These are phyloP conservation scores for Aix galericulata DNA, from an alignment of 2,113 vertebrate species.

Conservation along the genomic window DNA sequence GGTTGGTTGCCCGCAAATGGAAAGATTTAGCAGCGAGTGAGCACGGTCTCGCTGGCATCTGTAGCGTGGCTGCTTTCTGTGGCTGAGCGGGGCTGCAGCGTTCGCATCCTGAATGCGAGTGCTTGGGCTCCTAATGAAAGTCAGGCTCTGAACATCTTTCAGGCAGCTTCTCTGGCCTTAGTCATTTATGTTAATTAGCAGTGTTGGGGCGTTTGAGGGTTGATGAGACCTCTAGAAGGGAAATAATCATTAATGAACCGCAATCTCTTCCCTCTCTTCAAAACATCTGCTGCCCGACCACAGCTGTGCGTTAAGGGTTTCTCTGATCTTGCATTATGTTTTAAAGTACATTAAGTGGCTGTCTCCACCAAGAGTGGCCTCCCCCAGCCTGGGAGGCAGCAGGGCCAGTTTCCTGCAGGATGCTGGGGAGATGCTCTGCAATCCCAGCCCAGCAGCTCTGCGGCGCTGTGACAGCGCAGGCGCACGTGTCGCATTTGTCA, in stretches of 20 bases:
- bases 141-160: background rate
- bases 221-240: conserved; percentile 34
- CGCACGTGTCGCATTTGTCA: rapidly evolving
- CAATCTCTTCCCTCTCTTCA: background rate
- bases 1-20: background rate
- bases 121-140: rapidly evolving
- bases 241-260: background rate
- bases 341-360: background rate
- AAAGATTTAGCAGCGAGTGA: background rate
- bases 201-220: background rate
- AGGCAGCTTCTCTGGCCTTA: background rate
- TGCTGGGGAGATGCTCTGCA: background rate
- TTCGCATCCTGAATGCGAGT: background rate
- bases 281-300: background rate
- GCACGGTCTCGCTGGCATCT: background rate
- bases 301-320: background rate
- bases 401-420: background rate
- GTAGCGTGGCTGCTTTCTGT: background rate
- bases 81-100: background rate
- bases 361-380: background rate
- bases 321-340: background rate
- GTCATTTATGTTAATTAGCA: background rate
- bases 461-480: no score
- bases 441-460: no score
- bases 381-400: background rate